Conservation (phyloP, 1,140 invertebrate species). For the Lordiphosa clarofinis region DNA sequence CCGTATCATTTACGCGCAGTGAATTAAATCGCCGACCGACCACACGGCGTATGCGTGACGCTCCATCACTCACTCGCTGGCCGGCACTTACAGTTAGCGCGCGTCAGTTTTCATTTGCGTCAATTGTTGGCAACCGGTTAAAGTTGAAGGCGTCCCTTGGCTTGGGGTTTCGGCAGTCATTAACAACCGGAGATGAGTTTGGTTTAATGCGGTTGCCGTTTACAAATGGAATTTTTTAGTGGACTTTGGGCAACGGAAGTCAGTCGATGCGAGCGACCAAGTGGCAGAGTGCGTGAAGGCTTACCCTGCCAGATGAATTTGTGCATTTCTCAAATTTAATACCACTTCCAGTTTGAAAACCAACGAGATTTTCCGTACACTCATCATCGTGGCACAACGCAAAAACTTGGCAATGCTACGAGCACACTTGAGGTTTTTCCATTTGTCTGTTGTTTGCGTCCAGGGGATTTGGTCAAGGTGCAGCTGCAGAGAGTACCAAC, state of each 20-base stretch:
- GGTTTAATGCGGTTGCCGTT: constrained; percentile 73
- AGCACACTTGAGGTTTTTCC: too few relatives aligned
- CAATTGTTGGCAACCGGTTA: constrained; percentile 57
- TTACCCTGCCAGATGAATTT: constrained; percentile 39
- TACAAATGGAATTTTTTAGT: constrained; percentile 77
- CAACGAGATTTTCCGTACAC: constrained; percentile 16
- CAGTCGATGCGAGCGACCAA: constrained; percentile 29
- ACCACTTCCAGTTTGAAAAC: constrained; percentile 11
- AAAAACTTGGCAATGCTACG: too few relatives aligned
- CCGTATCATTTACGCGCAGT: constrained; percentile 46
- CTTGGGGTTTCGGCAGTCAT: constrained; percentile 52
- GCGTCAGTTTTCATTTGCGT: constrained; percentile 67
- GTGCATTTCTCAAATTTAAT: constrained; percentile 66
- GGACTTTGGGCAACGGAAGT: constrained; percentile 66
- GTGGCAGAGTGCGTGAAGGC: constrained; percentile 29
- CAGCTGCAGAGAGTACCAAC: too few relatives aligned
- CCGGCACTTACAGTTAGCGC: constrained; percentile 34
- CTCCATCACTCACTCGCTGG: constrained; percentile 54
- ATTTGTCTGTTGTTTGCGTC: too few relatives aligned
- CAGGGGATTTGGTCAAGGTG: too few relatives aligned
- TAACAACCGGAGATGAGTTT: constrained; percentile 77
- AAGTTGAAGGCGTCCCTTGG: constrained; percentile 9
- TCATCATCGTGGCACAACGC: constrained; percentile 23
- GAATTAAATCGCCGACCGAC: constrained; percentile 34
- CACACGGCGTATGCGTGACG: constrained; percentile 43